phyloP scores from a whole-genome alignment of 1,140 invertebrate genomes.

The Bombus consobrinus region DNA sequence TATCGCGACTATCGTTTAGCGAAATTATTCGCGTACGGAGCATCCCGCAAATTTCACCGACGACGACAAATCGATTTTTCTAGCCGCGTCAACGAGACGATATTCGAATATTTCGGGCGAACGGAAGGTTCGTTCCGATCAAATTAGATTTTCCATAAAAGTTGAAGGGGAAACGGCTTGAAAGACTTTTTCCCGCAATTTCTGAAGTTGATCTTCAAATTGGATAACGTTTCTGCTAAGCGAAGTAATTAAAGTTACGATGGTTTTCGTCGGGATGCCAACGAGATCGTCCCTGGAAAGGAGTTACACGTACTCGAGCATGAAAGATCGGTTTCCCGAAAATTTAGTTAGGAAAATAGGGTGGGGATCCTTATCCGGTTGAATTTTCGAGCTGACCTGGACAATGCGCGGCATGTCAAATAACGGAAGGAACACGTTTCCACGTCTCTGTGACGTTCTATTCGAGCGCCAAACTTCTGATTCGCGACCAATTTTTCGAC shows the following conservation, averaged over 20 bases:
- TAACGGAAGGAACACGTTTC: too few species aligned
- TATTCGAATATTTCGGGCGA: neutral
- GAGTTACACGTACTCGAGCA: slow-evolving; percentile 12
- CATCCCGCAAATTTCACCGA: neutral
- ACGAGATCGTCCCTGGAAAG: slow-evolving; percentile 1
- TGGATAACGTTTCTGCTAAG: slow-evolving; percentile 28
- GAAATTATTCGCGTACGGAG: neutral
- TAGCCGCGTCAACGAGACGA: neutral
- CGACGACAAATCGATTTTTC: neutral
- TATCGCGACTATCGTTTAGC: slow-evolving; percentile 35
- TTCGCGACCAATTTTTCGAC: slow-evolving; percentile 31
- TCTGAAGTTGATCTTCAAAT: slow-evolving; percentile 30
- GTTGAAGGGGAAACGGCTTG: neutral
- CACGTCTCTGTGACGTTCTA: too few species aligned
- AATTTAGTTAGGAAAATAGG: slow-evolving; percentile 61
- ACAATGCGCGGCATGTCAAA: too few species aligned
- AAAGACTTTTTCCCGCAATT: slow-evolving; percentile 31
- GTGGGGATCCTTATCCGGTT: too few species aligned
- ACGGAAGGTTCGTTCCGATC: neutral
- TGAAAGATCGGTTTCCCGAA: slow-evolving; percentile 51
- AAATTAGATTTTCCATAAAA: slow-evolving; percentile 18
- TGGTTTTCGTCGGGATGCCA: neutral
- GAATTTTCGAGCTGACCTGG: too few species aligned
- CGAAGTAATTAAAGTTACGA: slow-evolving; percentile 41
- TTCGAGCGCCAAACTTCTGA: neutral